These are phyloP conservation scores for Thamnophis sirtalis DNA, from an alignment of 2,113 vertebrate genomes.

Conservation along the genomic window DNA sequence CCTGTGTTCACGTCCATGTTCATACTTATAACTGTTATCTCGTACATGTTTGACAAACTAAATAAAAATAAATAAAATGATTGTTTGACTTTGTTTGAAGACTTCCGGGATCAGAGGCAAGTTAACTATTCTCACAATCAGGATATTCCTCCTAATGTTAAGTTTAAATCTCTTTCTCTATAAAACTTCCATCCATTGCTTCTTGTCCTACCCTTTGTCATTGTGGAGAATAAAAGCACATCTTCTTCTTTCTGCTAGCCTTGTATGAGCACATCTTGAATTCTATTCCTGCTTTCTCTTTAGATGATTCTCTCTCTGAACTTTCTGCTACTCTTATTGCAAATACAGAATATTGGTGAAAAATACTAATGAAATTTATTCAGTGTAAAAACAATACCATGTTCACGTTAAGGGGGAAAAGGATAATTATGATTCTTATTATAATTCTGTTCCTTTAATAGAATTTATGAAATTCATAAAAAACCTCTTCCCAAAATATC, in stretches of 20 bases:
- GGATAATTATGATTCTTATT: background rate
- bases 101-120: background rate
- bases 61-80: background rate
- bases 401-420: background rate
- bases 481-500: background rate
- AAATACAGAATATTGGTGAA: background rate
- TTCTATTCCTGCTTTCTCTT: background rate
- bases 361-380: background rate
- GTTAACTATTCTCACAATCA: background rate
- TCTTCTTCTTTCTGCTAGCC: background rate
- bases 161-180: background rate
- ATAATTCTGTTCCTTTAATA: background rate
- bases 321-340: conserved; percentile 1
- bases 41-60: no score
- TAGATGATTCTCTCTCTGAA: background rate
- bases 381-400: background rate
- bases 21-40: no score
- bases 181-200: background rate
- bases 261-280: background rate
- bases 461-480: background rate
- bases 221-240: background rate
- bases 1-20: no score
- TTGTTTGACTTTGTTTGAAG: background rate
- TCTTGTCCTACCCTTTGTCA: background rate
- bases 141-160: background rate